These are phyloP conservation scores for Piscicola geometra DNA, from an alignment of 2,888 invertebrate species.

Conservation along the genomic window DNA sequence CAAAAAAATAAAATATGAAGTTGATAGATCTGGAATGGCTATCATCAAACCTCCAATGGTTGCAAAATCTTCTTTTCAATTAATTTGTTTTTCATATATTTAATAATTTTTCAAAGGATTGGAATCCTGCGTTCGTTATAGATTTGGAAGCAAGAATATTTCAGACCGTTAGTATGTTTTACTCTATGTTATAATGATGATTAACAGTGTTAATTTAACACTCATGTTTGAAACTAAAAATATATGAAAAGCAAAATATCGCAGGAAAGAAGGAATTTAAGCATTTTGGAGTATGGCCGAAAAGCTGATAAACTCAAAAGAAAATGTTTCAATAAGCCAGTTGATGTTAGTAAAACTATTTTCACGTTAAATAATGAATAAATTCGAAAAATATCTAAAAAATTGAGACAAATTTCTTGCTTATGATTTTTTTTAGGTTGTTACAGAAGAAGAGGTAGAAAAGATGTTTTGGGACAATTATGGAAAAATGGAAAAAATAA, in stretches of 20 bases:
- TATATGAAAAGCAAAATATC: no score
- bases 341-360: not conserved
- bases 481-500: no score
- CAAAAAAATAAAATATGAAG: not conserved
- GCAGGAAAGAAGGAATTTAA: not conserved
- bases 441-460: no score
- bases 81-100: not conserved
- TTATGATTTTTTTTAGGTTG: no score
- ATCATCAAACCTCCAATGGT: not conserved
- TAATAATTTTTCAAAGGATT: not conserved
- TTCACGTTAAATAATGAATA: no score
- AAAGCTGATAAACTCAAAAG: slow-evolving; percentile 2
- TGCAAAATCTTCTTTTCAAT: not conserved
- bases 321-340: not conserved
- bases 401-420: no score
- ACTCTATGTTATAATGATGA: no score
- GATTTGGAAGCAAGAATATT: slow-evolving; percentile 2
- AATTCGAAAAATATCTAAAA: no score
- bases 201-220: no score
- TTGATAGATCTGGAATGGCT: not conserved
- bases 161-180: not conserved
- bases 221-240: no score
- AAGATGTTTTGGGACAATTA: no score
- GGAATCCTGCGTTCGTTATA: not conserved
- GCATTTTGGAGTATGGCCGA: slow-evolving; percentile 1